These are phyloP conservation scores for Linurgus olivaceus DNA, from an alignment of 2,797 vertebrate species.

Conservation along the genomic window DNA sequence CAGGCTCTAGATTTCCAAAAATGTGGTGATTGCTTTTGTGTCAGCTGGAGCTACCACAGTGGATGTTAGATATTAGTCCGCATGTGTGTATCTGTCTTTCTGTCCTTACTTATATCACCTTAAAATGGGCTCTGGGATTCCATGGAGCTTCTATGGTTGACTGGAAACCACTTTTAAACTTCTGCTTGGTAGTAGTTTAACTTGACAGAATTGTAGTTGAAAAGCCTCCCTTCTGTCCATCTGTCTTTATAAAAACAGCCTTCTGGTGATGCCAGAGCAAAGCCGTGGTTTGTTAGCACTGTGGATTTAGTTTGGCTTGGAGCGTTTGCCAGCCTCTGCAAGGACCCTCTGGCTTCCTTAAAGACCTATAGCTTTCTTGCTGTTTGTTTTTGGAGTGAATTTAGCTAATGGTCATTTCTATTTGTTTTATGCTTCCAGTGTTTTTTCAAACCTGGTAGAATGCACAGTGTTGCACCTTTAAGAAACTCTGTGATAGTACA, in stretches of 20 bases:
- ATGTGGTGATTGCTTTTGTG: background rate
- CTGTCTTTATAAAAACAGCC: background rate
- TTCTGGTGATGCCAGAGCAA: background rate
- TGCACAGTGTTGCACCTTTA: background rate
- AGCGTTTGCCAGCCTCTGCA: background rate
- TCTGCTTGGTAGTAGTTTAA: background rate
- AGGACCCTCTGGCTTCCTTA: background rate
- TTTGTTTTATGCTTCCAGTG: background rate
- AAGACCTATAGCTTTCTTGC: background rate
- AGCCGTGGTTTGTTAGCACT: background rate
- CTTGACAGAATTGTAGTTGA: background rate
- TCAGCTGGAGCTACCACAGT: background rate
- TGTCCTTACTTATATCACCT: background rate
- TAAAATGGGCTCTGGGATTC: background rate
- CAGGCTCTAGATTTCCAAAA: background rate
- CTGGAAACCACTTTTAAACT: background rate
- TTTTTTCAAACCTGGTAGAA: background rate
- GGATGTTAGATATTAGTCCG: background rate
- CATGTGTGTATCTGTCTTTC: accelerated
- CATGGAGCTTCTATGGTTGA: background rate
- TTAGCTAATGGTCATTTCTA: background rate
- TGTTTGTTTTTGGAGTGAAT: background rate
- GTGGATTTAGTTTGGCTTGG: background rate
- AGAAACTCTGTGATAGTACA: background rate
- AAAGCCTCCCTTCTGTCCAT: background rate